phyloP scores from a whole-genome alignment of 2,113 vertebrate species.

The Cheilinus undulatus region DNA sequence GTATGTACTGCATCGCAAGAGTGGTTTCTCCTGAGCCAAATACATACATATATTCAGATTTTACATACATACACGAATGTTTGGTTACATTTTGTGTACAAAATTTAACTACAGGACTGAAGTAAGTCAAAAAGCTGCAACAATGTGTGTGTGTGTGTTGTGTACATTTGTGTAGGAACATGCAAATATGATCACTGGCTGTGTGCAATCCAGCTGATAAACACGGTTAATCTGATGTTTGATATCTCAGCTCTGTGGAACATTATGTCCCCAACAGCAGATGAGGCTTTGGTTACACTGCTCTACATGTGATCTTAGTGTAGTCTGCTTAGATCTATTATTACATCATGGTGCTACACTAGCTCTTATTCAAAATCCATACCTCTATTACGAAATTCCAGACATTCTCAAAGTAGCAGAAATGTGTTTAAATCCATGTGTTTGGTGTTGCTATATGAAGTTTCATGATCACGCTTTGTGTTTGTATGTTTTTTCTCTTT shows the following conservation, averaged over 20 bases:
- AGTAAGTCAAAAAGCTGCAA: not conserved
- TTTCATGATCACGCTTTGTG: not conserved
- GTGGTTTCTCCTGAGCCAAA: constrained; percentile 55
- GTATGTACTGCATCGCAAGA: constrained; percentile 70
- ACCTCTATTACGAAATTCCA: no score
- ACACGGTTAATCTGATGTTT: constrained; percentile 35
- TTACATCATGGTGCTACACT: not conserved
- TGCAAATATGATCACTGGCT: not conserved
- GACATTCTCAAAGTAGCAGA: no score
- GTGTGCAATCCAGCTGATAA: constrained; percentile 34
- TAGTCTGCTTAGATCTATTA: no score
- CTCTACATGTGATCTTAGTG: no score
- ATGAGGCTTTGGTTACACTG: constrained; percentile 12
- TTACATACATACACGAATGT: no score
- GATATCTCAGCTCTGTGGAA: constrained; percentile 46
- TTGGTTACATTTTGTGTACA: constrained; percentile 2
- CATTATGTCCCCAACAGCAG: constrained; percentile 23
- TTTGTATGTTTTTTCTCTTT: not conserved
- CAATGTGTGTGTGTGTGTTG: not conserved
- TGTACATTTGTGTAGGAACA: not conserved
- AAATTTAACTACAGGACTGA: not conserved
- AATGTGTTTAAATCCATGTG: not conserved
- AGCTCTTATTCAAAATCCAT: no score
- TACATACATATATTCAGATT: constrained; percentile 9
- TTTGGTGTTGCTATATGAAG: not conserved